These are phyloP conservation scores for Hylyphantes graminicola DNA, from an alignment of 1,140 invertebrate species.

Conservation along the genomic window DNA sequence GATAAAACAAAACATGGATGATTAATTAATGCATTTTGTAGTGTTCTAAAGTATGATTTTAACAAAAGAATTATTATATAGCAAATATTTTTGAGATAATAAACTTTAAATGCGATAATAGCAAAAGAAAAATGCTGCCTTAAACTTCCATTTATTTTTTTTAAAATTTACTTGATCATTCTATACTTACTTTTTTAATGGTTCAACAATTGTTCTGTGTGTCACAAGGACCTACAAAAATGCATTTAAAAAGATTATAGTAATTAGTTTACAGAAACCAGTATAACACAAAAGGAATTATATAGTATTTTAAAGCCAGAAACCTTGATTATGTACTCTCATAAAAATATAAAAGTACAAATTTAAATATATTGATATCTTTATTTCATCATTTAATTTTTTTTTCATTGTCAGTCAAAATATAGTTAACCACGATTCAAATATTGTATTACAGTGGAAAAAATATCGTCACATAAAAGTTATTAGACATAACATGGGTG, in stretches of 20 bases:
- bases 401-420: too few species aligned
- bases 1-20: neutral
- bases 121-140: neutral
- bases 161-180: too few species aligned
- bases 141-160: neutral
- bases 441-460: too few species aligned
- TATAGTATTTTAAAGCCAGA: neutral
- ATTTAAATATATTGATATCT: too few species aligned
- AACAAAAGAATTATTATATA: neutral
- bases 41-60: neutral
- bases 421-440: too few species aligned
- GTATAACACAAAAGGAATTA: neutral
- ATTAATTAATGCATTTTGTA: neutral
- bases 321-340: neutral
- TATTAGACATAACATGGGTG: too few species aligned
- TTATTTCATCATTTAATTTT: too few species aligned
- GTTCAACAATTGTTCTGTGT: constrained; percentile 66
- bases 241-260: neutral
- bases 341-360: neutral
- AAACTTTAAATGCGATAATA: neutral
- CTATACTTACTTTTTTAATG: constrained; percentile 66
- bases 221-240: constrained; percentile 64
- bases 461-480: too few species aligned
- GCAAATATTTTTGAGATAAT: neutral
- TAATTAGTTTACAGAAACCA: neutral